Conservation (phyloP, 2,888 invertebrate genomes). For the Liodrosophila aerea region DNA sequence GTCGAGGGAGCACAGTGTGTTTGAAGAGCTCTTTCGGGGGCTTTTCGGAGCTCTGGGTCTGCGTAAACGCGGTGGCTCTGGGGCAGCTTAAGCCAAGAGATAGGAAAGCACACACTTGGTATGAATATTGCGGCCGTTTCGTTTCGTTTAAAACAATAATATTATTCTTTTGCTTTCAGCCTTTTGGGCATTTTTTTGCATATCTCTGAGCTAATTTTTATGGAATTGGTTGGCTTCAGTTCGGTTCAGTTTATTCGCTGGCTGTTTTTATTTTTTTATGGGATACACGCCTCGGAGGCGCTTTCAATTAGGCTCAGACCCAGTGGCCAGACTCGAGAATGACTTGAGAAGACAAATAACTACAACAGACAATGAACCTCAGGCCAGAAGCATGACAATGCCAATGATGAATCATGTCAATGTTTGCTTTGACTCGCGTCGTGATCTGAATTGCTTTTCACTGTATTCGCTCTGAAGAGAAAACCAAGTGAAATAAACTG, state of each 20-base stretch:
- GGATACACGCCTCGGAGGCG: conserved; percentile 43
- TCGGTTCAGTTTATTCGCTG: conserved; percentile 5
- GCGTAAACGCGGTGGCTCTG: conserved; percentile 74
- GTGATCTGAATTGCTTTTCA: conserved; percentile 68
- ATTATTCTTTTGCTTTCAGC: conserved; percentile 56
- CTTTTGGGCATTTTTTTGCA: conserved; percentile 57
- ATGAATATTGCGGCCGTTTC: conserved; percentile 63
- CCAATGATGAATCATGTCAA: conserved; percentile 56
- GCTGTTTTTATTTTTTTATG: no score
- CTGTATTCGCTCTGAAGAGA: conserved; percentile 13
- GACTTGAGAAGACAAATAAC: conserved; percentile 10
- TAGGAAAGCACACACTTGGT: conserved; percentile 41
- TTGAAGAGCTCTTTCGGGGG: conserved; percentile 31
- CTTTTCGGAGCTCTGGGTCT: conserved; percentile 24
- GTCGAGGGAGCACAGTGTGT: conserved; percentile 25
- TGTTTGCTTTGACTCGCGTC: conserved; percentile 46
- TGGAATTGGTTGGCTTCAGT: conserved; percentile 48
- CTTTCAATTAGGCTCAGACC: conserved; percentile 62
- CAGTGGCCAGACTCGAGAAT: conserved; percentile 54
- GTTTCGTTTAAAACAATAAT: conserved; percentile 57
- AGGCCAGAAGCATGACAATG: conserved; percentile 48
- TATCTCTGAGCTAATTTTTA: conserved; percentile 70
- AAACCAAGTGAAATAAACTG: conserved; percentile 8
- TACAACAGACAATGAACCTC: conserved; percentile 45
- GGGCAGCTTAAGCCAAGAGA: conserved; percentile 56